Percentiles rank a stretch among this genome's conserved stretches.
phyloP scores from a whole-genome alignment of 2,113 vertebrate genomes.

The Cichladusa arquata region DNA sequence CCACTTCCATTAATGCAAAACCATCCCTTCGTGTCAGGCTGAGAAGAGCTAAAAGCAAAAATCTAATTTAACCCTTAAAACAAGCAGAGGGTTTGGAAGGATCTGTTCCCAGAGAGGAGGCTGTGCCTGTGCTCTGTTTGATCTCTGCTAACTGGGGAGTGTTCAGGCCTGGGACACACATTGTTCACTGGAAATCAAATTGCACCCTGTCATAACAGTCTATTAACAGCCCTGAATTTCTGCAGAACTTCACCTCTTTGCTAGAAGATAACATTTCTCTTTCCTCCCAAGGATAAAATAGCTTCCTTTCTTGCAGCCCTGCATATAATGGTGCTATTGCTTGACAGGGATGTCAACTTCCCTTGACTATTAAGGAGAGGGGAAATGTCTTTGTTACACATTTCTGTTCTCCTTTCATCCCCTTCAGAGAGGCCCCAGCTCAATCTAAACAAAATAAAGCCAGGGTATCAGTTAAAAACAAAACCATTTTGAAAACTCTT shows the following conservation, averaged over 20 bases:
- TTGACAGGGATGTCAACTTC: constrained; percentile 64
- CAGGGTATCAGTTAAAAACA: constrained; percentile 61
- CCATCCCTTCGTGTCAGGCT: not conserved
- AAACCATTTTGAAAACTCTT: constrained; percentile 43
- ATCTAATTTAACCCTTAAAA: constrained; percentile 3
- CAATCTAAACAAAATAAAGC: constrained; percentile 63
- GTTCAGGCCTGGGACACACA: not conserved
- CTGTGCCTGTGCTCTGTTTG: not conserved
- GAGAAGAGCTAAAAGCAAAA: constrained; percentile 7
- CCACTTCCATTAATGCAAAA: not conserved
- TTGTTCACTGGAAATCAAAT: constrained; percentile 27
- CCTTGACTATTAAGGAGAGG: constrained; percentile 62
- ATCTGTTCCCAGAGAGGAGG: not conserved
- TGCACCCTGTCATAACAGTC: constrained; percentile 38
- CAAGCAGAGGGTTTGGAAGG: not conserved
- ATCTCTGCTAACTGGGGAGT: not conserved
- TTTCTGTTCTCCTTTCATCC: constrained; percentile 53
- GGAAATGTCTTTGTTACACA: constrained; percentile 65
- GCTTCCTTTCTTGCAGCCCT: constrained; percentile 51
- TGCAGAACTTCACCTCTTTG: constrained; percentile 32
- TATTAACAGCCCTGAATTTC: constrained; percentile 42
- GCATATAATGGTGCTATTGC: constrained; percentile 27
- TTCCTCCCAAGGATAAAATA: constrained; percentile 58
- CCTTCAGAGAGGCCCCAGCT: constrained; percentile 46
- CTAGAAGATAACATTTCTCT: constrained; percentile 59